These are phyloP conservation scores for Oreochromis grahami DNA, from an alignment of 2,797 vertebrate species.

Conservation along the genomic window DNA sequence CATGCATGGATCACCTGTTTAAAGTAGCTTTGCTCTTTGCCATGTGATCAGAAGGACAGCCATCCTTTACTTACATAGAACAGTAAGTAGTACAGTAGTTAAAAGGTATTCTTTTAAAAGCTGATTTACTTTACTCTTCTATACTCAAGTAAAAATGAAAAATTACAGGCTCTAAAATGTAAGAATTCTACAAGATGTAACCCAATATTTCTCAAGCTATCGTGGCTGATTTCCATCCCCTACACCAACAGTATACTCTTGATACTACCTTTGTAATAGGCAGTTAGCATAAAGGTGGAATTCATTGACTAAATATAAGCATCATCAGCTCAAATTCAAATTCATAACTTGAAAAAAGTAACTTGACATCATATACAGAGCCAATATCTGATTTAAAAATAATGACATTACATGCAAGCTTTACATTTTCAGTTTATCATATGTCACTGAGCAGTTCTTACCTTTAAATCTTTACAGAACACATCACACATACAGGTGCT, in stretches of 20 bases:
- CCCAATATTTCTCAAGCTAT: not conserved
- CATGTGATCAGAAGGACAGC: not conserved
- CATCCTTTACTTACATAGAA: not conserved
- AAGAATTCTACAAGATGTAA: not conserved
- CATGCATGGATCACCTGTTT: conserved; percentile 3
- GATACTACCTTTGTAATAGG: not conserved
- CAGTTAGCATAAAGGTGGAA: not conserved
- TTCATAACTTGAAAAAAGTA: not conserved
- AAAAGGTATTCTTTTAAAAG: not conserved
- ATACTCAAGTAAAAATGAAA: not conserved
- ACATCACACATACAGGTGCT: not conserved
- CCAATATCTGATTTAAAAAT: not conserved
- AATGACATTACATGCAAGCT: not conserved
- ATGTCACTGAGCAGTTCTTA: not conserved
- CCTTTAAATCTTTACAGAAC: not conserved
- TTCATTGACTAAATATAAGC: not conserved
- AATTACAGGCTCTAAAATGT: not conserved
- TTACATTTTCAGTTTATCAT: not conserved
- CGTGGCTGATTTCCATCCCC: not conserved
- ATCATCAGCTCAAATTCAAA: not conserved
- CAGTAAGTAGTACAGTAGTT: not conserved
- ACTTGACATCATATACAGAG: not conserved
- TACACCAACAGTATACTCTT: not conserved
- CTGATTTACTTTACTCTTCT: not conserved
- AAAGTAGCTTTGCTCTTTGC: not conserved